Evolutionary conservation across 2,113 vertebrate genomes (phyloP).

Genomic region (Phylloscopus whistleri): DNA sequence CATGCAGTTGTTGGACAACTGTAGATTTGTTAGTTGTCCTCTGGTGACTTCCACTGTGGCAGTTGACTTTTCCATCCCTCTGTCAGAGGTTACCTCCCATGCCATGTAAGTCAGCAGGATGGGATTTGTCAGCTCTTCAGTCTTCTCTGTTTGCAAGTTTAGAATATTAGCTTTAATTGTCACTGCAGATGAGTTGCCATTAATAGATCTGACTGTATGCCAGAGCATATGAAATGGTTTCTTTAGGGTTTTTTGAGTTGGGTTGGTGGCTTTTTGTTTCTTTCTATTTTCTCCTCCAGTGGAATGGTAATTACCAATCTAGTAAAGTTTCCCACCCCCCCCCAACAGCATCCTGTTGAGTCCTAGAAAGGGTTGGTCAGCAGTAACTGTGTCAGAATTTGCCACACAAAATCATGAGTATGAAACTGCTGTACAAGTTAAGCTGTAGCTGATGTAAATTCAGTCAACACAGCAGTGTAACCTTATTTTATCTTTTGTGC

Average conservation of each 20-base stretch:
- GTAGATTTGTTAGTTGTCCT: neutral
- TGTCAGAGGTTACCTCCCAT: neutral
- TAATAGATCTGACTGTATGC: neutral
- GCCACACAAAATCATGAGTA: neutral
- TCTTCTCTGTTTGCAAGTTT: neutral
- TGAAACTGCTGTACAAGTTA: neutral
- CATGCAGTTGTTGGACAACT: neutral
- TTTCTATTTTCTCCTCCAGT: no score
- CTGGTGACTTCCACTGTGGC: neutral
- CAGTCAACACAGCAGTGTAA: neutral
- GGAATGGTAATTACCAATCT: neutral
- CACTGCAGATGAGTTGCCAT: neutral
- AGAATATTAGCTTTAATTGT: neutral
- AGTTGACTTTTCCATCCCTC: neutral
- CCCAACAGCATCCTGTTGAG: neutral
- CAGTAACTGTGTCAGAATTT: neutral
- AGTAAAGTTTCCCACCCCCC: rapidly evolving
- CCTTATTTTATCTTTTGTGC: neutral
- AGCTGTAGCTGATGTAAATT: neutral
- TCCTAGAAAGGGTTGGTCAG: neutral
- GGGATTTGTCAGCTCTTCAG: neutral
- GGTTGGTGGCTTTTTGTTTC: neutral
- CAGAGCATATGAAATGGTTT: neutral
- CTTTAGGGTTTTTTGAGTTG: neutral
- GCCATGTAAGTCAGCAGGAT: neutral